Conservation (phyloP, 2,888 invertebrate genomes). For the Listrodromus nycthemerus region DNA sequence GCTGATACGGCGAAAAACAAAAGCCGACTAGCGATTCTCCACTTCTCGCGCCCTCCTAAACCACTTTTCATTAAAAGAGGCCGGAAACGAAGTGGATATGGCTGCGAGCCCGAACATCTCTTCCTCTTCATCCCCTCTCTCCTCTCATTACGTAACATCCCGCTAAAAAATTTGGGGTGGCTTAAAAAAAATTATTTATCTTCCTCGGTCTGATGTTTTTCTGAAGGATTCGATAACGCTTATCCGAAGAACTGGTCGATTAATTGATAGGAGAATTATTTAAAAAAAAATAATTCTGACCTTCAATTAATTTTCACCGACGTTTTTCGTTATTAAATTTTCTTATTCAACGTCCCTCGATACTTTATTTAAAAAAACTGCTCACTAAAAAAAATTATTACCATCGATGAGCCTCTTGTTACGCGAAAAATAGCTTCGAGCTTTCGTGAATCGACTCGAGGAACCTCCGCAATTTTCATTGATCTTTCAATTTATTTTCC, state of each 20-base stretch:
- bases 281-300: background rate
- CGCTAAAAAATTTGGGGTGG: slow-evolving; percentile 39
- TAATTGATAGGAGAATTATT: background rate
- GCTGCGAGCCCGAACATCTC: slow-evolving; percentile 6
- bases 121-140: background rate
- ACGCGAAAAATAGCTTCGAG: too few relatives aligned
- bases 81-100: slow-evolving; percentile 26
- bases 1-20: slow-evolving; percentile 79
- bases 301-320: background rate
- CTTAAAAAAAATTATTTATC: background rate
- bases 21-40: slow-evolving; percentile 74
- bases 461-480: too few relatives aligned
- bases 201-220: background rate
- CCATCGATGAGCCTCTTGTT: too few relatives aligned
- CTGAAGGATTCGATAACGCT: background rate
- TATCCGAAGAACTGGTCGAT: background rate
- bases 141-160: background rate
- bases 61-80: slow-evolving; percentile 74
- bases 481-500: too few relatives aligned
- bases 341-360: too few relatives aligned
- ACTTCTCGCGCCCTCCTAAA: slow-evolving; percentile 75
- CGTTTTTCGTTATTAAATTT: background rate
- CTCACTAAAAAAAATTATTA: too few relatives aligned
- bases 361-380: too few relatives aligned
- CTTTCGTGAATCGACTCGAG: too few relatives aligned